Conservation (phyloP, 2,888 invertebrate species). For the Lochmaea crataegi region DNA sequence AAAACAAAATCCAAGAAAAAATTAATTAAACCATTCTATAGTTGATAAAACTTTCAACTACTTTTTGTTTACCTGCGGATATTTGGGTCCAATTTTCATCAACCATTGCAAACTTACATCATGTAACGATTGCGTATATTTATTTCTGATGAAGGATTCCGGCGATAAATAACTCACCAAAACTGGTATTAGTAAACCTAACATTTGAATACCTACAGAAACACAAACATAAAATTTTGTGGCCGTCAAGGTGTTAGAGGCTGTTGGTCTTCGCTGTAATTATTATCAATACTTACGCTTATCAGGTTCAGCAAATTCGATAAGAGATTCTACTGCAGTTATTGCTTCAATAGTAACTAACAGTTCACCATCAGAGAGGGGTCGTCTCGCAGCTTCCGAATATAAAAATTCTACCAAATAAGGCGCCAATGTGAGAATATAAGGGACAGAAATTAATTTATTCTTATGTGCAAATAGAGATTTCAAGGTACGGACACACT, state of each 20-base stretch:
- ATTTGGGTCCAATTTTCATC: slow-evolving; percentile 91
- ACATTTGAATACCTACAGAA: slow-evolving; percentile 85
- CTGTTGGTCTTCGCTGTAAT: background rate
- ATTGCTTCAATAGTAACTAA: slow-evolving; percentile 79
- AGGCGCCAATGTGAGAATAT: slow-evolving; percentile 85
- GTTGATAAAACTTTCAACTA: background rate
- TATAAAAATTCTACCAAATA: slow-evolving; percentile 81
- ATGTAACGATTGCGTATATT: slow-evolving; percentile 80
- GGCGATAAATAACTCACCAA: slow-evolving; percentile 87
- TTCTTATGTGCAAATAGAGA: slow-evolving; percentile 82
- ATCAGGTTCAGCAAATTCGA: slow-evolving; percentile 79
- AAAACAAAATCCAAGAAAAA: background rate
- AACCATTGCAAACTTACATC: slow-evolving; percentile 91
- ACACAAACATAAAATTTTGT: slow-evolving; percentile 1
- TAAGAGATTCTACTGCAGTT: slow-evolving; percentile 78
- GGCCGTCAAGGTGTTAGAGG: too few species aligned
- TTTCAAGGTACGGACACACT: slow-evolving; percentile 82
- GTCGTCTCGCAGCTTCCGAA: slow-evolving; percentile 71
- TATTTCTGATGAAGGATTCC: slow-evolving; percentile 70
- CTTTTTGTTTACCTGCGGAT: slow-evolving; percentile 76
- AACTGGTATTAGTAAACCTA: slow-evolving; percentile 90
- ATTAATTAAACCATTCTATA: background rate
- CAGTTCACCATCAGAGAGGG: slow-evolving; percentile 76
- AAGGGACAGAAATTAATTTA: slow-evolving; percentile 77
- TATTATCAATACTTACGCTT: slow-evolving; percentile 78